Evolutionary conservation across 2,888 invertebrate species (phyloP).

Genomic region (Epinotia bilunana): DNA sequence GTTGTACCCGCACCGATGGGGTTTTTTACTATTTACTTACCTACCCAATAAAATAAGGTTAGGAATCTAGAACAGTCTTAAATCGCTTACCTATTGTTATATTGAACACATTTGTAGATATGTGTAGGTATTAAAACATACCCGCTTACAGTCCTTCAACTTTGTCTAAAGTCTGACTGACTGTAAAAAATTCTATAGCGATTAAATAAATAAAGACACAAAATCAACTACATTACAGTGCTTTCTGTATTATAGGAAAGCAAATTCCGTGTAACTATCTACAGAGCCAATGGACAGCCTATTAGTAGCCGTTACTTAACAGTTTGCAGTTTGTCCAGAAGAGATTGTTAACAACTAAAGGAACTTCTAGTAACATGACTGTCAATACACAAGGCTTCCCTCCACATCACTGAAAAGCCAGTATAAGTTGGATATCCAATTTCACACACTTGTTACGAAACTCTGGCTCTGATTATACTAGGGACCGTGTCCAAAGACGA

Average conservation of each 20-base stretch:
- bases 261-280: neutral
- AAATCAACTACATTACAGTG: neutral
- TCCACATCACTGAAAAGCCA: neutral
- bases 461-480: neutral
- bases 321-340: neutral
- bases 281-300: neutral
- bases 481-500: neutral
- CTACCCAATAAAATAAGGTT: too few species aligned
- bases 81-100: too few species aligned
- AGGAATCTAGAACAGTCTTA: too few species aligned
- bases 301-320: slow-evolving; percentile 4
- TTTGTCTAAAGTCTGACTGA: too few species aligned
- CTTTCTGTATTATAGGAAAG: neutral
- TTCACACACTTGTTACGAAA: neutral
- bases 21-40: too few species aligned
- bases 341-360: neutral
- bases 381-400: neutral
- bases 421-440: neutral
- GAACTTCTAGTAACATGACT: neutral
- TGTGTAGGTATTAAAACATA: too few species aligned
- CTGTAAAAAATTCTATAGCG: too few species aligned
- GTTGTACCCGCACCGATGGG: neutral
- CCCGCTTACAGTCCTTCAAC: too few species aligned
- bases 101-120: too few species aligned
- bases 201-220: too few species aligned